These are phyloP conservation scores for Euplagia quadripunctaria DNA, from an alignment of 2,888 invertebrate genomes.

Conservation along the genomic window DNA sequence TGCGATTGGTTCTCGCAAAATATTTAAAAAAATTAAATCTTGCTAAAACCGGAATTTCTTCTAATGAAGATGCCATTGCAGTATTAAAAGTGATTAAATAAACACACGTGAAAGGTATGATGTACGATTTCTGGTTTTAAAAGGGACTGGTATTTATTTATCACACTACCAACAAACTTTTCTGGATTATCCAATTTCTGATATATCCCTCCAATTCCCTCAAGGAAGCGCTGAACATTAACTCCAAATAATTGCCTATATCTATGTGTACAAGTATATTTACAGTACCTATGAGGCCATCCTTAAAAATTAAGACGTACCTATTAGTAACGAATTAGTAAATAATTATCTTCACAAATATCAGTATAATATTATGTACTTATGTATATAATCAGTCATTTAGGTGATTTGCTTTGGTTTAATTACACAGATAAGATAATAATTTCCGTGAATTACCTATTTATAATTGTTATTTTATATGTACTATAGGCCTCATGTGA, in stretches of 20 bases:
- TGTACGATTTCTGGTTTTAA: no score
- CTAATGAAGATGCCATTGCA: no score
- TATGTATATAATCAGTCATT: constrained; percentile 34
- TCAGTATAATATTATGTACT: not conserved
- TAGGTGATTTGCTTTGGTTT: constrained; percentile 45
- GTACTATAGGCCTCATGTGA: not conserved
- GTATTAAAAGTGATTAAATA: no score
- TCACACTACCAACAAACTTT: no score
- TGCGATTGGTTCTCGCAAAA: not conserved
- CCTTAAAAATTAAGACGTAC: no score
- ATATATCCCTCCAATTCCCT: not conserved
- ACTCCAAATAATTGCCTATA: not conserved
- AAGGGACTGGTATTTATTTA: not conserved
- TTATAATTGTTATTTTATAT: not conserved
- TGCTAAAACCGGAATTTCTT: no score
- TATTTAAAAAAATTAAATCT: no score
- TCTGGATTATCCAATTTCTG: not conserved
- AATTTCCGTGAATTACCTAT: constrained; percentile 2
- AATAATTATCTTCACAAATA: not conserved
- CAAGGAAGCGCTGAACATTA: not conserved
- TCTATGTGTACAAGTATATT: no score
- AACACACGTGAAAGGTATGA: no score
- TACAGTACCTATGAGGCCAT: no score
- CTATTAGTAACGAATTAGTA: not conserved
- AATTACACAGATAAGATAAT: constrained; percentile 42